Conservation (phyloP, 2,888 invertebrate species). For the Alitta virens region DNA sequence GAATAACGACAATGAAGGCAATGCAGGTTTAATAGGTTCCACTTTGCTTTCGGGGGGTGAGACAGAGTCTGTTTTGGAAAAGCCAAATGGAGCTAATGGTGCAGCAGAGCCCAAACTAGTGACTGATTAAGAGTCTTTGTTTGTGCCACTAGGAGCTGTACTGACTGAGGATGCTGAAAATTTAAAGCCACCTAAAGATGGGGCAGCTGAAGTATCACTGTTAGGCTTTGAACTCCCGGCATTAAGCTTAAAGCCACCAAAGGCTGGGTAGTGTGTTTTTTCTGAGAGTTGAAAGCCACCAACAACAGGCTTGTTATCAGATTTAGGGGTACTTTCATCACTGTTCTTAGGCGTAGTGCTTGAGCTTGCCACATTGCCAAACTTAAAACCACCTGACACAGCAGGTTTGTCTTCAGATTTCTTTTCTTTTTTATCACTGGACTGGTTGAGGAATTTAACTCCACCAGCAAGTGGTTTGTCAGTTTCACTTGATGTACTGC, state of each 20-base stretch:
- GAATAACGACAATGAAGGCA: too few relatives aligned
- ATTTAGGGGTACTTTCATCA: too few relatives aligned
- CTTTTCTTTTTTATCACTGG: background rate
- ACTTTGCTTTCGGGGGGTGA: too few relatives aligned
- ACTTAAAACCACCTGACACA: background rate
- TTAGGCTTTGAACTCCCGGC: too few relatives aligned
- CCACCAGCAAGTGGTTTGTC: background rate
- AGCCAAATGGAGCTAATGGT: too few relatives aligned
- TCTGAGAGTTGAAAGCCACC: conserved; percentile 6
- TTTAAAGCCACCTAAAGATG: conserved; percentile 7
- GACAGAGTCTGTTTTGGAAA: too few relatives aligned
- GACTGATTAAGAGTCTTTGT: too few relatives aligned
- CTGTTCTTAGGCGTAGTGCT: too few relatives aligned
- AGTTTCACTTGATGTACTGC: too few relatives aligned
- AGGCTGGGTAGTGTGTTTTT: background rate
- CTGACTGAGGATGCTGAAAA: background rate
- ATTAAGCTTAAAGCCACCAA: conserved; percentile 2
- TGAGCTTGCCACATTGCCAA: background rate
- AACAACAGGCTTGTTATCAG: background rate
- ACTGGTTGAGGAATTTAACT: background rate
- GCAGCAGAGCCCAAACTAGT: too few relatives aligned
- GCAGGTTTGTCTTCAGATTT: background rate
- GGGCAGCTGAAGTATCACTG: background rate
- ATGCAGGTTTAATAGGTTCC: too few relatives aligned
- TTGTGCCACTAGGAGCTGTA: too few relatives aligned